Percentiles rank a stretch among this genome's conserved stretches.
Evolutionary conservation across 2,888 invertebrate genomes (phyloP).

Genomic region (Gari tellinella): DNA sequence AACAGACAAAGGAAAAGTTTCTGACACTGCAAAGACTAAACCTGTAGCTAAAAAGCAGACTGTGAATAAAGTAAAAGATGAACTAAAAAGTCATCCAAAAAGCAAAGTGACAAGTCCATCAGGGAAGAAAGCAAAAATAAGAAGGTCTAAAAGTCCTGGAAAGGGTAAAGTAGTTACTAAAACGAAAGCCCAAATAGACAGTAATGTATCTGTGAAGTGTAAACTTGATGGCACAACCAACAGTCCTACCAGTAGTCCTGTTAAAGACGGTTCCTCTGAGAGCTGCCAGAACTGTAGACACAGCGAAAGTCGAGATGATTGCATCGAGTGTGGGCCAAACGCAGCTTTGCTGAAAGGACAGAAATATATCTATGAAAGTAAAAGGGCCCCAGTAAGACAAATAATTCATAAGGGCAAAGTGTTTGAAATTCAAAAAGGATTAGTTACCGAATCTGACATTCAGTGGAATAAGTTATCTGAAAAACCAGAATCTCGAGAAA

Average conservation of each 20-base stretch:
- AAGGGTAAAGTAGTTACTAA: background rate
- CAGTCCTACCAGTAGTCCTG: conserved; percentile 7
- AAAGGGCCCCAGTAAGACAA: conserved; percentile 33
- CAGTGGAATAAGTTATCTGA: too few species aligned
- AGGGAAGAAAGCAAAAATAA: background rate
- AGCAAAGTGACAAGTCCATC: background rate
- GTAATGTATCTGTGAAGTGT: background rate
- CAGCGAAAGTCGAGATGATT: background rate
- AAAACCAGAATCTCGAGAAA: background rate
- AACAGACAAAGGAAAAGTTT: background rate
- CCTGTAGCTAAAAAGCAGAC: background rate
- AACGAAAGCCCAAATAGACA: background rate
- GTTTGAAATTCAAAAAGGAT: conserved; percentile 54
- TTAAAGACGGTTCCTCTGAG: background rate
- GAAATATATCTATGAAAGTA: conserved; percentile 11
- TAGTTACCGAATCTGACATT: conserved; percentile 31
- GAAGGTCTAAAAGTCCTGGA: conserved; percentile 25
- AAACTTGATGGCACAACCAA: conserved; percentile 50
- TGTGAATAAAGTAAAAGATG: background rate
- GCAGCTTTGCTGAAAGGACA: background rate
- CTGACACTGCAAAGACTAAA: background rate
- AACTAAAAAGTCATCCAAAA: background rate
- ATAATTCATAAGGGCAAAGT: conserved; percentile 56
- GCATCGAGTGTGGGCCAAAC: conserved; percentile 2
- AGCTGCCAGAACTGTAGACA: conserved; percentile 17